These are phyloP conservation scores for Cantharis nigra DNA, from an alignment of 2,888 invertebrate species.

Conservation along the genomic window DNA sequence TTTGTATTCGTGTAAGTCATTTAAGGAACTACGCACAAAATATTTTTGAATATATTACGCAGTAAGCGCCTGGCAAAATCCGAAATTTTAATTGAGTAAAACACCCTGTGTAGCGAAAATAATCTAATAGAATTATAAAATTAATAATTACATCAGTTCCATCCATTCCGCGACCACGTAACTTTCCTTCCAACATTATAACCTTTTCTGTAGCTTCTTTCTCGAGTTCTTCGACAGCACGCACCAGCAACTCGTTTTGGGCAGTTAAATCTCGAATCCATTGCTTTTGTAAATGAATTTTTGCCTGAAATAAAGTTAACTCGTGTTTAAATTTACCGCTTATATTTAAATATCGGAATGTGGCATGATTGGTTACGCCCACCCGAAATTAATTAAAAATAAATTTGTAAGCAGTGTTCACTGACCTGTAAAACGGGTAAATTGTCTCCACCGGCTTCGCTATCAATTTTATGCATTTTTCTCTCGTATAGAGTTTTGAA, in stretches of 20 bases:
- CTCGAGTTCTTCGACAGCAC: slow-evolving; percentile 71
- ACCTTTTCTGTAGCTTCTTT: slow-evolving; percentile 65
- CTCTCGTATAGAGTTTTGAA: slow-evolving; percentile 67
- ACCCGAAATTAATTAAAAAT: slow-evolving; percentile 1
- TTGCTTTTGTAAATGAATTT: slow-evolving; percentile 64
- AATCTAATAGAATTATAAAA: background rate
- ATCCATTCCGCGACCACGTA: slow-evolving; percentile 50
- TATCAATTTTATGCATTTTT: slow-evolving; percentile 63
- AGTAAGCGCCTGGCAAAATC: background rate
- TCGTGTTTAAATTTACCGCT: background rate
- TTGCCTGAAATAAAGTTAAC: slow-evolving; percentile 58
- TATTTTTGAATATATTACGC: too few species aligned
- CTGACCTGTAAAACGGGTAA: slow-evolving; percentile 32
- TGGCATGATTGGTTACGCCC: slow-evolving; percentile 11
- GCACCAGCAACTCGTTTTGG: slow-evolving; percentile 70
- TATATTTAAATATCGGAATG: slow-evolving; percentile 1
- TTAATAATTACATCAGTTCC: background rate
- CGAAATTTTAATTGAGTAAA: background rate
- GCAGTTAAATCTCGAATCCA: slow-evolving; percentile 71
- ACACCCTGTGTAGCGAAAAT: background rate
- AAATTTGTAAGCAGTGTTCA: slow-evolving; percentile 1
- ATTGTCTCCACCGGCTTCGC: slow-evolving; percentile 54
- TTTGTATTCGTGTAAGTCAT: too few species aligned
- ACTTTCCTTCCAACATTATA: slow-evolving; percentile 59
- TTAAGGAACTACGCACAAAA: too few species aligned